Conservation (phyloP, 2,113 vertebrate genomes). For the Limanda limanda region DNA sequence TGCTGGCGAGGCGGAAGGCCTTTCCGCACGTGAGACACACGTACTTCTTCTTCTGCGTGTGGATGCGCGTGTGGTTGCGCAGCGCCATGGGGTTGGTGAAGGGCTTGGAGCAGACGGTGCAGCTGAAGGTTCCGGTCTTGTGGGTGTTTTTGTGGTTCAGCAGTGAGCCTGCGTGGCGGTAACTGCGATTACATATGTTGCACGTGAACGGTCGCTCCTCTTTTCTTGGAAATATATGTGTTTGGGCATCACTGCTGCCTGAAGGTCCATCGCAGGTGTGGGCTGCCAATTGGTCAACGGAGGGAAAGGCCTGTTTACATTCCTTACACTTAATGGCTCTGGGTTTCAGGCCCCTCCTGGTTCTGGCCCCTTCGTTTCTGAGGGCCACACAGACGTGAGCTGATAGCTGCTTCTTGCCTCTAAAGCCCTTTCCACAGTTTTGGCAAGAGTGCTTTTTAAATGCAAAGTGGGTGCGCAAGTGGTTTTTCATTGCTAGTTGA, state of each 20-base stretch:
- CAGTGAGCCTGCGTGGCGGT: slow-evolving; percentile 82
- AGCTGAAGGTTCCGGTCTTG: slow-evolving; percentile 83
- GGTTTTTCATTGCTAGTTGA: slow-evolving; percentile 90
- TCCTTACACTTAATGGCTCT: slow-evolving; percentile 70
- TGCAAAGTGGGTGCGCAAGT: slow-evolving; percentile 88
- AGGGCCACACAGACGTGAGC: slow-evolving; percentile 79
- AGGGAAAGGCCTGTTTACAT: slow-evolving; percentile 69
- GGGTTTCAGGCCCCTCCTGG: slow-evolving; percentile 49
- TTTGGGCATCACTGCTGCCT: slow-evolving; percentile 17
- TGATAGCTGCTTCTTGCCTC: slow-evolving; percentile 85
- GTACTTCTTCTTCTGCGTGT: slow-evolving; percentile 83
- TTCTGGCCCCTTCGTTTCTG: slow-evolving; percentile 54
- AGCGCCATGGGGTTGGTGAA: slow-evolving; percentile 84
- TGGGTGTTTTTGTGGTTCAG: slow-evolving; percentile 85
- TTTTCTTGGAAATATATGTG: slow-evolving; percentile 23
- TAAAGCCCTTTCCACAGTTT: slow-evolving; percentile 87
- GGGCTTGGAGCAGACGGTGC: slow-evolving; percentile 84
- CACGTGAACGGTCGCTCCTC: slow-evolving; percentile 82
- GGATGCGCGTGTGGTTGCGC: slow-evolving; percentile 83
- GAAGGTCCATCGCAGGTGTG: slow-evolving; percentile 64
- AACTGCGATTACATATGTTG: slow-evolving; percentile 83
- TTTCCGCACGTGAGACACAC: slow-evolving; percentile 84
- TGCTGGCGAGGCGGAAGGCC: slow-evolving; percentile 84
- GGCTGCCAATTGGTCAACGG: slow-evolving; percentile 62
- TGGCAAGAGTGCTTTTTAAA: slow-evolving; percentile 83